These are phyloP conservation scores for Tridacna crocea DNA, from an alignment of 2,888 invertebrate species.

Conservation along the genomic window DNA sequence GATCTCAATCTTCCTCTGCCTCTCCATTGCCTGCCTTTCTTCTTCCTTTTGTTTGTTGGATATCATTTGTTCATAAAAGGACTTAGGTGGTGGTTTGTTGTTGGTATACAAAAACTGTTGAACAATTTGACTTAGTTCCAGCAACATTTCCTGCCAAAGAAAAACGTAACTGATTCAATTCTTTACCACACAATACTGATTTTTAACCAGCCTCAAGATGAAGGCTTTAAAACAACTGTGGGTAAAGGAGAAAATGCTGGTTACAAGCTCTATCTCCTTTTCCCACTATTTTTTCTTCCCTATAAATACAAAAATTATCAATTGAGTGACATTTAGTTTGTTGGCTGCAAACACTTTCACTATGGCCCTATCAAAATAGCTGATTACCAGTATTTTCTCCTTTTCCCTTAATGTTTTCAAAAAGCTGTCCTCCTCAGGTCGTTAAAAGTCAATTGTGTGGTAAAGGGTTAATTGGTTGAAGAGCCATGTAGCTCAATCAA, in stretches of 20 bases:
- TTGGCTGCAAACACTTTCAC: too few species aligned
- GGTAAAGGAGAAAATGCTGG: not conserved
- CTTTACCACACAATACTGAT: too few species aligned
- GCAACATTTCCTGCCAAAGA: slow-evolving; percentile 88
- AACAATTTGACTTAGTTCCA: slow-evolving; percentile 91
- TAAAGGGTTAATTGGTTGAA: too few species aligned
- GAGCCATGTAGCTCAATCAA: too few species aligned
- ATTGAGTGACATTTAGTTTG: too few species aligned
- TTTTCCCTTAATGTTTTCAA: too few species aligned
- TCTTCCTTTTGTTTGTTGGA: slow-evolving; percentile 87
- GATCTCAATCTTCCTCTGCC: slow-evolving; percentile 71
- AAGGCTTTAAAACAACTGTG: not conserved
- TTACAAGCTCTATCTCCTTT: not conserved
- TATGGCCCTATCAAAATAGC: too few species aligned
- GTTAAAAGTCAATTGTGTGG: too few species aligned
- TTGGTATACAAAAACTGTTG: slow-evolving; percentile 91
- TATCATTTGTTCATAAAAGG: slow-evolving; percentile 96
- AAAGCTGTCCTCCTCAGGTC: too few species aligned
- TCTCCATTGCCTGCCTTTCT: slow-evolving; percentile 75
- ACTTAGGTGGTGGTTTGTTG: slow-evolving; percentile 92
- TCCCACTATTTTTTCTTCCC: not conserved
- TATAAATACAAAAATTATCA: too few species aligned
- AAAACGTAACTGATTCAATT: not conserved
- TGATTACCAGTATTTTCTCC: too few species aligned
- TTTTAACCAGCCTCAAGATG: too few species aligned